Evolutionary conservation across 2,113 vertebrate species (phyloP), one percentile per base, ranked within the genome.

Genomic region (Origma solitaria): DNA sequence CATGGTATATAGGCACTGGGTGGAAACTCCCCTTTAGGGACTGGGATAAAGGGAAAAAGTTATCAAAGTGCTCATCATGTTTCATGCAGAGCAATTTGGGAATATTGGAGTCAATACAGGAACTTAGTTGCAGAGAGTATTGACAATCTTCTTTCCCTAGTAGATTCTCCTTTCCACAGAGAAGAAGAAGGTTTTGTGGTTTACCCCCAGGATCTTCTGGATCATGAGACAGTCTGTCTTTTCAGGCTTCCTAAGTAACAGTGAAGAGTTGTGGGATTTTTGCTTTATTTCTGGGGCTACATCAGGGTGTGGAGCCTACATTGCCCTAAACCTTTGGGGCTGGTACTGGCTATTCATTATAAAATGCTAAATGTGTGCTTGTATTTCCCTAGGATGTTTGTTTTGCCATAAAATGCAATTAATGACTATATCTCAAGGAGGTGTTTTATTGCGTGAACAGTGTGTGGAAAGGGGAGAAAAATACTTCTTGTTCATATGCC

Each of bases 1-100:
- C 20, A 15, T 0, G 0, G 20, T 30, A 13, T 37, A 11, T 3
- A 54, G 64, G 28, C 47, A 38, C 27, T 61, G n/a, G 17, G 25
- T 1, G 5, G 35, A 61, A 91, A 64, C 7, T 58, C 30, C 7
- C 3, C 19, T 54, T 40, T 53, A 68, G 4, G 6, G 25, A 37
- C 15, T 37, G 13, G 19, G 45, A 33, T 53, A 64, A 81, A 81
- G 12, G 13, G 30, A 44, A 42, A 77, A 61, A 68, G 0, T 3
- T 47, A 92, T 73, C 17, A 6, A 37, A 75, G 23, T 44, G 37
- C 21, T 61, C 11, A 15, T 56, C 27, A 15, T 38, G 9, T 50
- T 82, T 73, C 61, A 6, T 78, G 64, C 38, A 82, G 33, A 56
- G 17, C 40, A 56, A 56, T 78, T 50, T 37, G 40, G 73, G 50